Base-by-base conservation (phyloP, 2,113 vertebrate genomes). In the Cephalopterus ornatus region DNA sequence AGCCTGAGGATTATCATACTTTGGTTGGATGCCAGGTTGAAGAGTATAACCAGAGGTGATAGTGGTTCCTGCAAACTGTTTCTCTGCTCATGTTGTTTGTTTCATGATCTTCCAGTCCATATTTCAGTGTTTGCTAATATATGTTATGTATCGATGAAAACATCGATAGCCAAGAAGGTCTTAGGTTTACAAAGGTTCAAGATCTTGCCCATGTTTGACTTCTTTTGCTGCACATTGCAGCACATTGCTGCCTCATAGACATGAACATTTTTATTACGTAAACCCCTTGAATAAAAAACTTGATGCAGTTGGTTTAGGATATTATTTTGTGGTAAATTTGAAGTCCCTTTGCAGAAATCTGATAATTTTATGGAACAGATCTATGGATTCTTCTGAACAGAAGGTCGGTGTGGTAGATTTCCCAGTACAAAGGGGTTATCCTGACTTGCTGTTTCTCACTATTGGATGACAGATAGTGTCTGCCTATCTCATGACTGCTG, bases 121-220 rank as follows among this genome's bases (percentile, higher is more conserved):
- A 77, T 46, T 33, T 58, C n/a, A 53, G 28, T 50, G 14, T 77
- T 92, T 80, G n/a, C 20, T 71, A 33, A 28, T 76, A 28, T 76
- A 14, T 41, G 39, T 49, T 53, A 20, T 44, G 3, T 62, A 56
- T 85, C 55, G 66, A 14, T 4, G 55, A 30, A 33, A 68, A 26
- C 6, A 14, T 3, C 0, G 0, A 24, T 50, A 16, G 27, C 59
- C 39, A 30, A 68, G 41, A 71, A 66, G 7, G 4, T 27, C 30
- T 80, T n/a, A 59, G 22, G 23, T n/a, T 84, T 89, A 6, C 52
- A 75, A 58, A 67, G 1, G 1, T 67, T 67, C 53, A 67, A 62
- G 37, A 28, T 13, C 28, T 72, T 86, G n/a, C 44, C 24, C 2
- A 2, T 11, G 4, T 52, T 55, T 71, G 39, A 8, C 33, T 78